Base-by-base conservation (phyloP, 2,113 vertebrate genomes). In the Lichenostomus cassidix region DNA sequence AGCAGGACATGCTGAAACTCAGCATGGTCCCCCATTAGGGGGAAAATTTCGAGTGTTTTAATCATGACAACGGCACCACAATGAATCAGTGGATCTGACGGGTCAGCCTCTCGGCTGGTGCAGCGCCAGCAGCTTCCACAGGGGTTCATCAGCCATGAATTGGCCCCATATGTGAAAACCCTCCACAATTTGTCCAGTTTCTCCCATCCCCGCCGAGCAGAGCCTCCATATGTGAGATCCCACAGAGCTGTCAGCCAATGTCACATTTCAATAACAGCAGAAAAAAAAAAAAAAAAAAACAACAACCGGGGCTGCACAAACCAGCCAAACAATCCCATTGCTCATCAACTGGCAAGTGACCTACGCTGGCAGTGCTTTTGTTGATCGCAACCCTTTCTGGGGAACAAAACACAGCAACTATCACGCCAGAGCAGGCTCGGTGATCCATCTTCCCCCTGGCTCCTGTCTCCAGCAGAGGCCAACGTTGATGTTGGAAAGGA, bases 201-300 rank as follows among this genome's bases (percentile, higher is more conserved):
- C 95, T 95, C 94, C 95, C 91, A 95, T 89, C 94, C 94, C 90
- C 6, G 86, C 39, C 6, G 92, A 96, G 90, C 90, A 18, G 69
- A 95, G 91, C 78, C 94, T 96, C 96, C 95, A 95, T 95, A 89
- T 95, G 96, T 6, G 94, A 91, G 94, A 96, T 96, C 94, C 93
- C 95, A 96, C 96, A 90, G 94, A 97, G 95, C 94, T 94, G 94
- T 95, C 93, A 92, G 95, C 94, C 94, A 90, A 93, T 80, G 93
- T 97, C 92, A 95, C 93, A 94, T 96, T 96, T 95, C 95, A 94
- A 64, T 49, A 95, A 87, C 28, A 87, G 89, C 89, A 84, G n/a
- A 92, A 94, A 96, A 37, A 37, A 37, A n/a, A n/a, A n/a, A n/a
- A n/a, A n/a, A n/a, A n/a, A n/a, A n/a, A n/a, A n/a, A n/a, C n/a